Percentiles rank a stretch among this genome's conserved stretches.
These are phyloP conservation scores for Zosterops hypoxanthus DNA, from an alignment of 2,113 vertebrate genomes.

Conservation along the genomic window DNA sequence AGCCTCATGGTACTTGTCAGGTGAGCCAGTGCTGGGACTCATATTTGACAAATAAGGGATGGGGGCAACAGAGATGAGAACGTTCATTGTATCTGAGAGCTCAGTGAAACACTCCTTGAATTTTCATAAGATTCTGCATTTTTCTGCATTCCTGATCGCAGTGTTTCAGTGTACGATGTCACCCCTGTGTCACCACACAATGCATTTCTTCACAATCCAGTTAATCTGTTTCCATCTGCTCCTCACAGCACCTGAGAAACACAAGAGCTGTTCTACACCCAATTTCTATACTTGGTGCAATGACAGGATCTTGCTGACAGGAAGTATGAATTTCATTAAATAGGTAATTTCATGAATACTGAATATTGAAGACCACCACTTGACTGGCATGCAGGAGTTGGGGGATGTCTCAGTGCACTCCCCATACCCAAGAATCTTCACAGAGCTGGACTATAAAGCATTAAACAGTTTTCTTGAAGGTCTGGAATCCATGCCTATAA, in stretches of 20 bases:
- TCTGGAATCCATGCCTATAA: not conserved
- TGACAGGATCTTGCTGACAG: not conserved
- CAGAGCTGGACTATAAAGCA: not conserved
- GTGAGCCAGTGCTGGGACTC: not conserved
- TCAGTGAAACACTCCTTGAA: not conserved
- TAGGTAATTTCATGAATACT: not conserved
- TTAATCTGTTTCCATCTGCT: not conserved
- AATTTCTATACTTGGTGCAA: not conserved
- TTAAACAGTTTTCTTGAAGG: not conserved
- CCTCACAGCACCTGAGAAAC: not conserved
- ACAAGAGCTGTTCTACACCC: not conserved
- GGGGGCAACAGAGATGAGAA: not conserved
- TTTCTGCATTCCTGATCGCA: not conserved
- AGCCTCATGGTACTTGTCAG: not conserved
- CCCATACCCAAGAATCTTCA: not conserved
- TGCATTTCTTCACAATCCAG: not conserved
- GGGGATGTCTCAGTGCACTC: not conserved
- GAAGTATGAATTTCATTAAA: not conserved
- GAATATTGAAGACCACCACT: not conserved
- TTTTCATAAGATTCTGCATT: not conserved
- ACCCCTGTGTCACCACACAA: not conserved
- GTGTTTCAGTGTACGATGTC: not conserved
- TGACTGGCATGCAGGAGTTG: not conserved
- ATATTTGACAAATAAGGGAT: not conserved
- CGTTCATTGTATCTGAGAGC: not conserved